Percentiles rank a stretch among this genome's conserved stretches.
Evolutionary conservation across 2,797 vertebrate genomes (phyloP).

Genomic region (Malacoctenus gilli): DNA sequence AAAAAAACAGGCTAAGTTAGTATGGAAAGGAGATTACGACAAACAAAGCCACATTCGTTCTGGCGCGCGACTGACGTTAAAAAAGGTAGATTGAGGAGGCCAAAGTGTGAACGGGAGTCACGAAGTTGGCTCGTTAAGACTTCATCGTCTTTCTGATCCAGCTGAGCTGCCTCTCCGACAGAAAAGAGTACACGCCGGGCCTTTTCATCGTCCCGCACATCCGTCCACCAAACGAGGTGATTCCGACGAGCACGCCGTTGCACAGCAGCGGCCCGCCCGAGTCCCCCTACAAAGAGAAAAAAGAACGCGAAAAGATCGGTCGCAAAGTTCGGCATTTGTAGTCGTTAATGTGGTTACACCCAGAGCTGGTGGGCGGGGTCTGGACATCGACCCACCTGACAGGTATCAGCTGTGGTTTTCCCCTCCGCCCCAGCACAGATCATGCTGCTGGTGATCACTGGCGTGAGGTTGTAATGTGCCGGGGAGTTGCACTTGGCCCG

Average conservation of each 20-base stretch:
- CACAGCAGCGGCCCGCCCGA: slow-evolving; percentile 77
- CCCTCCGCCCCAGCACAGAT: slow-evolving; percentile 72
- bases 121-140: slow-evolving; percentile 1
- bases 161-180: slow-evolving; percentile 40
- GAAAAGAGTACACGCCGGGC: slow-evolving; percentile 65
- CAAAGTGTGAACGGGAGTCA: neutral
- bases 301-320: neutral
- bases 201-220: neutral
- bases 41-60: no score
- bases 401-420: slow-evolving; percentile 24
- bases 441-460: slow-evolving; percentile 63
- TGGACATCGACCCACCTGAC: slow-evolving; percentile 58
- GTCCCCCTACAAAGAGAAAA: slow-evolving; percentile 65
- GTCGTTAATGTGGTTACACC: neutral
- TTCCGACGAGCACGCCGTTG: slow-evolving; percentile 32
- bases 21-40: no score
- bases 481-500: slow-evolving; percentile 65
- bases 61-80: no score
- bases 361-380: neutral
- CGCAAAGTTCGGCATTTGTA: rapidly evolving
- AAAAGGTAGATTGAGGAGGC: neutral
- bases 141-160: slow-evolving; percentile 60
- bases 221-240: slow-evolving; percentile 64
- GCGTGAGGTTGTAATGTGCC: slow-evolving; percentile 37
- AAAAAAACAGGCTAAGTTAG: no score